These are phyloP conservation scores for Tautogolabrus adspersus DNA, from an alignment of 2,113 vertebrate species.

Conservation along the genomic window DNA sequence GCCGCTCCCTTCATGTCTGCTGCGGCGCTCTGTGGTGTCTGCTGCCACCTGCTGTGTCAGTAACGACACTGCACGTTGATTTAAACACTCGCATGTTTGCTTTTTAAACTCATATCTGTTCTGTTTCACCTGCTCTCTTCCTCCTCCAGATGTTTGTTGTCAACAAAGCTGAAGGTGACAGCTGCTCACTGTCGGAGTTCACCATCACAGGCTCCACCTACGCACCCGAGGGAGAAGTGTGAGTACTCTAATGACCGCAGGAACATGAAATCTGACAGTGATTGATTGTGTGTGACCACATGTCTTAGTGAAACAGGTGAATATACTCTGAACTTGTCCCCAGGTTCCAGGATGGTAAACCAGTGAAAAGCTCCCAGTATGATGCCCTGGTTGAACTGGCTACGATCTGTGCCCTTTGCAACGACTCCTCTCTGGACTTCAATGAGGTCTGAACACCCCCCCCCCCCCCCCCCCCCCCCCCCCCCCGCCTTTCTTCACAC, in stretches of 20 bases:
- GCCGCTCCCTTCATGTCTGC: background rate
- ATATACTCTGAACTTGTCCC: slow-evolving; percentile 29
- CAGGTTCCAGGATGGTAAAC: slow-evolving; percentile 92
- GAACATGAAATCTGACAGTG: too few species aligned
- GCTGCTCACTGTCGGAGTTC: slow-evolving; percentile 93
- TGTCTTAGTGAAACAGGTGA: background rate
- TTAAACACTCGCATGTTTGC: background rate
- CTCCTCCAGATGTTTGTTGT: slow-evolving; percentile 93
- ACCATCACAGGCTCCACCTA: slow-evolving; percentile 97
- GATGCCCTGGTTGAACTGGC: slow-evolving; percentile 95
- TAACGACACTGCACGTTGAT: background rate
- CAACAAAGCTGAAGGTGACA: slow-evolving; percentile 90
- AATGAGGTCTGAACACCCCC: slow-evolving; percentile 88
- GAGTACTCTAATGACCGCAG: slow-evolving; percentile 86
- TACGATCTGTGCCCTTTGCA: slow-evolving; percentile 97
- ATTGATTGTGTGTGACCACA: too few species aligned
- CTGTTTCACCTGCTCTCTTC: slow-evolving; percentile 27
- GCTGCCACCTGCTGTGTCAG: slow-evolving; percentile 67
- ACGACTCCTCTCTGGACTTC: slow-evolving; percentile 98
- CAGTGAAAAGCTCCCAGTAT: slow-evolving; percentile 87
- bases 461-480: background rate
- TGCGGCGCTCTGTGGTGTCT: slow-evolving; percentile 38
- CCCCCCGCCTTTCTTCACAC: background rate
- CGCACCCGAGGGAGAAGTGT: slow-evolving; percentile 97
- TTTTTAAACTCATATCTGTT: slow-evolving; percentile 17